Evolutionary conservation across 2,113 vertebrate genomes (phyloP), one percentile per base, ranked within the genome.

Genomic region (Scalopus aquaticus): DNA sequence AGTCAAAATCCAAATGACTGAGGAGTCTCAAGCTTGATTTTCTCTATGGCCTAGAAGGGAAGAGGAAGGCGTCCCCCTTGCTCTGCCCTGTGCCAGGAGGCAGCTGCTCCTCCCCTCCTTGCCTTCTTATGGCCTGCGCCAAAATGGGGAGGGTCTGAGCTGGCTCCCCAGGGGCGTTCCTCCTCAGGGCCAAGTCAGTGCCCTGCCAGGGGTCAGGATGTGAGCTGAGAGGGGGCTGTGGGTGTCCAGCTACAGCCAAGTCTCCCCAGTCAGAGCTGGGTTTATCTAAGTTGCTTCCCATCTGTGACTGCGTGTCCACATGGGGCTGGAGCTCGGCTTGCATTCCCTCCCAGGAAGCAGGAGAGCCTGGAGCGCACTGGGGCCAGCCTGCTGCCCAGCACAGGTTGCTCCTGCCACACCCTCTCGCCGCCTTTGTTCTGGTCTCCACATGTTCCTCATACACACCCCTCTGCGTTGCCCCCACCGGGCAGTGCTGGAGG

Each of bases 351-450:
- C 58, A n/a, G n/a, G 42, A 49, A 46, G 17, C 9, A 7, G 54
- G 13, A 44, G 78, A 80, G 37, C 73, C 46, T 32, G 51, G 28
- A 74, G 60, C 39, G 67, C 46, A 37, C 74, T 37, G 60, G 7
- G 19, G 22, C 62, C 2, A 0, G 24, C 67, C 88, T 70, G 44
- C 56, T 81, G 90, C 30, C 17, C 76, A 65, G 67, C 69, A 32
- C 72, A 39, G 42, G 70, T 62, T 67, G 54, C 56, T 85, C n/a
- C 70, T 30, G 9, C 72, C 49, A 4, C 9, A 54, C 37, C 86
- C 64, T 20, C 69, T 37, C 2, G 76, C 87, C 80, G 37, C 65
- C 80, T 97, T 96, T 95, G 93, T 96, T 91, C 90, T 87, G 73
- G 4, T 90, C 77, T 83, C 82, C 78, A 60, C 15, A 1, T 26